Evolutionary conservation across 1,140 invertebrate species (phyloP), one percentile per base, ranked within the genome.

Genomic region (Rhagoletis zephyria): DNA sequence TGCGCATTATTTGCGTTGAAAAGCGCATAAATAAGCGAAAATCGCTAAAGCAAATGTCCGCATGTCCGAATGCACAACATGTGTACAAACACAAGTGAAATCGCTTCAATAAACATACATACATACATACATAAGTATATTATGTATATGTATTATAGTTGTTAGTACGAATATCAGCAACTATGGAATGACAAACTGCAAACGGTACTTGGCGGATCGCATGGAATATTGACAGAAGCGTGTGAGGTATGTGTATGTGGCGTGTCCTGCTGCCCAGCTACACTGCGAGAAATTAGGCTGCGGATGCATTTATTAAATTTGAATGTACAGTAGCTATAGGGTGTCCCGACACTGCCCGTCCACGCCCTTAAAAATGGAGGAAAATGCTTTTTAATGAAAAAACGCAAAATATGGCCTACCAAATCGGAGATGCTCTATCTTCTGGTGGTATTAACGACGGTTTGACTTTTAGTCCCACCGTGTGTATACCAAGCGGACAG

Each of bases 11-110:
- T 81, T 81, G 74, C 74, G 48, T 59, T 81, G 48, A 56, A 81
- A 81, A 81, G 74, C 74, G 48, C 74, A 81, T 81, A 81, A 81
- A 81, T 81, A 81, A 81, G 48, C 74, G 48, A 81, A 81, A 56
- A 81, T 81, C 74, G 51, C 74, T 56, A 81, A 81, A 81, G 74
- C 74, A 81, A 81, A 81, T 56, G 74, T 81, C 74, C 74, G 74
- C 74, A 81, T 81, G 45, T 56, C 74, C 48, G 48, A n/a, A 56
- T 30, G 19, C 19, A n/a, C 48, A 81, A 81, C 48, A 81, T 81
- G 48, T 81, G 74, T 56, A 56, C 74, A 81, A 81, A 81, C 48
- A 81, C 48, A 81, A 56, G 48, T 6, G 10, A n/a, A 81, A 51
- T 51, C 48, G 74, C 48, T 81, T 30, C 74, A 19, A 19, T 19